Conservation (phyloP, 2,797 vertebrate species). For the Enteromius viviparus region DNA sequence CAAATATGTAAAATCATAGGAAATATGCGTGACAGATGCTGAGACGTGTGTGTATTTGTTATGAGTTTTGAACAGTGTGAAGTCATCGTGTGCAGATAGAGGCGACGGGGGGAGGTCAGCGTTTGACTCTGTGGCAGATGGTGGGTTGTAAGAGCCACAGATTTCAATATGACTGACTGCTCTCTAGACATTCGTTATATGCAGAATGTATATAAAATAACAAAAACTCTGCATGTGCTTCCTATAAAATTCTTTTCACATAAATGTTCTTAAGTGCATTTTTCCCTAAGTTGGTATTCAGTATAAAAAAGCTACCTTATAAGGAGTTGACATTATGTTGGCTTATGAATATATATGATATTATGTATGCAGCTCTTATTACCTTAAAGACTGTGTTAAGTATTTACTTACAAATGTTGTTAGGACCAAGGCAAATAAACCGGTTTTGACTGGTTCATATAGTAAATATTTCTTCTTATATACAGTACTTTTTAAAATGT, state of each 20-base stretch:
- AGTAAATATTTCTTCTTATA: background rate
- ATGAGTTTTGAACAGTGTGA: conserved; percentile 45
- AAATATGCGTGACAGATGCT: conserved; percentile 37
- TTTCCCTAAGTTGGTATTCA: background rate
- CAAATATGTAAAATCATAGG: conserved; percentile 19
- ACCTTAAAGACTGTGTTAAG: background rate
- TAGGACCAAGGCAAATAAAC: background rate
- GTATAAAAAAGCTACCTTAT: background rate
- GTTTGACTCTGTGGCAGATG: conserved; percentile 54
- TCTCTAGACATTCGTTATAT: conserved; percentile 47
- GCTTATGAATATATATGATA: background rate
- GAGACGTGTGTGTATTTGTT: conserved; percentile 47
- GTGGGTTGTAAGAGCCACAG: conserved; percentile 49
- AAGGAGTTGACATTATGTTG: background rate
- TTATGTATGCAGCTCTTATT: background rate
- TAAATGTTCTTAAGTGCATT: background rate
- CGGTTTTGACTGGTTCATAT: background rate
- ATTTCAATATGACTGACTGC: conserved; percentile 49
- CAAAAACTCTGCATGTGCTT: conserved; percentile 34
- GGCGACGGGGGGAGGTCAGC: conserved; percentile 34
- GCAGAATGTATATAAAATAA: conserved; percentile 36
- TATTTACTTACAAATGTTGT: background rate
- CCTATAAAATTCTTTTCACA: background rate
- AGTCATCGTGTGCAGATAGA: conserved; percentile 45
- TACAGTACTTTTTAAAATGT: too few species aligned